A percentile compares a stretch with the other conserved stretches of the same genome.
Conservation (phyloP, 2,113 vertebrate genomes). For the Dasyprocta punctata region DNA sequence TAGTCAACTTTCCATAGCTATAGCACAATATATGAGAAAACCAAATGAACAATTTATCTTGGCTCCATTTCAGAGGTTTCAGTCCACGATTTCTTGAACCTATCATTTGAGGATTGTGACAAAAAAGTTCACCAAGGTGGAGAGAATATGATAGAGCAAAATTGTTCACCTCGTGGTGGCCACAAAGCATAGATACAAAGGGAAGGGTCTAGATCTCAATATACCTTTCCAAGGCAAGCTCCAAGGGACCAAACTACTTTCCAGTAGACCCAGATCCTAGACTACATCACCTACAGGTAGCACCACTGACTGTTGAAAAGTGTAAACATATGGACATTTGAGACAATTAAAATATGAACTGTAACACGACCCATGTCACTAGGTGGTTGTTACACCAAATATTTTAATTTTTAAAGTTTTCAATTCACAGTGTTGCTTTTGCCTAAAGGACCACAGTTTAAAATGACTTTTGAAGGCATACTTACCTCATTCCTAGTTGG, state of each 20-base stretch:
- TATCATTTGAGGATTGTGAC: neutral
- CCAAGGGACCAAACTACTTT: neutral
- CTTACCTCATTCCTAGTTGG: neutral
- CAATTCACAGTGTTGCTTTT: neutral
- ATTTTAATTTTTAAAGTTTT: neutral
- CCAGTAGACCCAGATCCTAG: neutral
- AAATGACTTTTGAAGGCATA: neutral
- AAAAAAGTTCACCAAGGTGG: neutral
- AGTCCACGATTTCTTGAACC: neutral
- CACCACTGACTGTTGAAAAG: neutral
- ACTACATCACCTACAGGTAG: neutral
- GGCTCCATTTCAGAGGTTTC: neutral
- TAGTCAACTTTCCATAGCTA: neutral
- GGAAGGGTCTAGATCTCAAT: neutral
- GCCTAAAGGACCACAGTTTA: neutral
- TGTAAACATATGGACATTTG: neutral
- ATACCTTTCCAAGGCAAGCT: neutral
- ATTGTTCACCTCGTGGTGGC: neutral
- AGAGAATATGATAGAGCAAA: neutral
- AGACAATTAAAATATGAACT: neutral
- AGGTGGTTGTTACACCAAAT: neutral
- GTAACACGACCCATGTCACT: neutral
- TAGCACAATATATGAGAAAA: neutral
- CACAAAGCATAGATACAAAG: neutral
- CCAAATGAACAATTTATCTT: neutral